Evolutionary conservation across 2,113 vertebrate species (phyloP).

Genomic region (Peromyscus californicus): DNA sequence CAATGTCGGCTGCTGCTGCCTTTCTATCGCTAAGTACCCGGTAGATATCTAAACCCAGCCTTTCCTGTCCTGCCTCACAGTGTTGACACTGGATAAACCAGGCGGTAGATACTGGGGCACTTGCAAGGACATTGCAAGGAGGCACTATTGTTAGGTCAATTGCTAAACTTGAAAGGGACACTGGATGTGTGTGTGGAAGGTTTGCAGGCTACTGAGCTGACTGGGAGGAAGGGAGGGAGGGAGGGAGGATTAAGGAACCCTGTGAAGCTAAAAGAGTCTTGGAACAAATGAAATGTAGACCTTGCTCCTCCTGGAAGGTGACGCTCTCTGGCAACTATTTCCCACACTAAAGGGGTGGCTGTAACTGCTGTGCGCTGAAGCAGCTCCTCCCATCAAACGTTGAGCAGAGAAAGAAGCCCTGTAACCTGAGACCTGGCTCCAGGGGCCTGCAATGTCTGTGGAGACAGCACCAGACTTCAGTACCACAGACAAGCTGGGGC

Average conservation of each 20-base stretch:
- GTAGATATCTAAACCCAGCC: background rate
- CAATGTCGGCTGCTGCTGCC: background rate
- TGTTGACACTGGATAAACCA: background rate
- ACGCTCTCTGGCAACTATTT: conserved; percentile 66
- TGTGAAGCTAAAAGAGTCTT: conserved; percentile 20
- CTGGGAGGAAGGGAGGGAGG: background rate
- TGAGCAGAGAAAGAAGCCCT: background rate
- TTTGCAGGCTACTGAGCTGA: background rate
- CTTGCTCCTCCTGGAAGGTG: conserved; percentile 45
- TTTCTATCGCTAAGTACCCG: background rate
- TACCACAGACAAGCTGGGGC: background rate
- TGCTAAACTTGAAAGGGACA: conserved; percentile 54
- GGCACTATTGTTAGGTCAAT: background rate
- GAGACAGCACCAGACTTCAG: background rate
- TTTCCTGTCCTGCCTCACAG: background rate
- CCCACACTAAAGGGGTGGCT: conserved; percentile 26
- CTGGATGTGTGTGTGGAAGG: background rate
- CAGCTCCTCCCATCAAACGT: conserved; percentile 15
- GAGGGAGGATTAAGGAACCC: conserved; percentile 33
- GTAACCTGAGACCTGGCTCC: conserved; percentile 52
- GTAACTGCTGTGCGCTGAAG: background rate
- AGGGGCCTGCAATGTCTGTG: background rate
- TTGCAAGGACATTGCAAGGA: conserved; percentile 37
- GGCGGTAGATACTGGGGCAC: background rate
- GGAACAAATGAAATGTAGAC: conserved; percentile 34